Evolutionary conservation across 1,140 invertebrate species (phyloP), one percentile per base, ranked within the genome.

Genomic region (Drosophila mojavensis): DNA sequence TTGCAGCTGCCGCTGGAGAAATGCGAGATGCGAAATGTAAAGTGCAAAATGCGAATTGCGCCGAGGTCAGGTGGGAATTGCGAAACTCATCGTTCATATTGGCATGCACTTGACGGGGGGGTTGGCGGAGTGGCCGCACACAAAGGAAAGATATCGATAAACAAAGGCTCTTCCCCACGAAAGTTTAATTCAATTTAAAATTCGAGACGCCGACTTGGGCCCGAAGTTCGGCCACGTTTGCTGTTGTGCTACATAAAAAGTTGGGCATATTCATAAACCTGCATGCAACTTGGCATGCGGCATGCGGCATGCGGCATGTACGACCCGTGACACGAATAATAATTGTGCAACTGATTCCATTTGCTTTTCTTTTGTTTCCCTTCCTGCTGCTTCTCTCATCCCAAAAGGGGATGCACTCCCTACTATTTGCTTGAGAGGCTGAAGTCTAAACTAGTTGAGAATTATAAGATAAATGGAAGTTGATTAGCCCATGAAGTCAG

Each of bases 31-130:
- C 17, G 39, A 76, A 54, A 9, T 65, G 79, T 3, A 9, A 59
- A 43, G 33, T 6, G 24, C 10, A 11, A 47, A 26, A 28, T 17
- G 33, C 0, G 45, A 15, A 50, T 7, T 33, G 17, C 3, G 5
- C 24, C 4, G 47, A n/a, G 20, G 20, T 3, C 20, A 24, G 10
- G 7, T 48, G 47, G 15, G 9, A 48, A 48, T 28, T 48, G 68
- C 56, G 71, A 61, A 84, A 84, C 77, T 86, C 82, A 85, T 85
- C 82, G 75, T 79, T 85, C 82, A 86, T 75, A 56, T 77, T 85
- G 82, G 81, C 82, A 86, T 24, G 48, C 51, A 17, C 30, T n/a
- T 47, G 6, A 30, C 5, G 17, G 20, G 17, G 17, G 4, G 5
- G 20, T 0, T 3, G 20, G 20, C 1, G 20, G 20, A 3, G 20